phyloP scores from a whole-genome alignment of 2,888 invertebrate genomes.

The Calliopum simillimum region DNA sequence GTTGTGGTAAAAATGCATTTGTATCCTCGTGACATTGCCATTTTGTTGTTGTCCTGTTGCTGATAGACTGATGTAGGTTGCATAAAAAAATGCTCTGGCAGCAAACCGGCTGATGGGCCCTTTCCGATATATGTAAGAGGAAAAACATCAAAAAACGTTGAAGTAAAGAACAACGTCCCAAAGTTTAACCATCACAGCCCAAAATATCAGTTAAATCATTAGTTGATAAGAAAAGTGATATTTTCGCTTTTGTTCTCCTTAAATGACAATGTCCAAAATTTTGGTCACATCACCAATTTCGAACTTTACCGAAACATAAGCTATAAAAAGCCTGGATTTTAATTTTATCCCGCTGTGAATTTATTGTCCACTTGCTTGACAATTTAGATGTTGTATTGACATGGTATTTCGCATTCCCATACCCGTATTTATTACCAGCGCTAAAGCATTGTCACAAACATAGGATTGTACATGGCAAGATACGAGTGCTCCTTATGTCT shows the following conservation, averaged over 20 bases:
- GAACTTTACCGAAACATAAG: too few relatives aligned
- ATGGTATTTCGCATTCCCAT: slow-evolving; percentile 18
- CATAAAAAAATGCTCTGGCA: slow-evolving; percentile 13
- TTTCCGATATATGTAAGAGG: too few relatives aligned
- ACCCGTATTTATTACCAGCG: not conserved
- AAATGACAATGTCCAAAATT: too few relatives aligned
- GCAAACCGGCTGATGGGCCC: not conserved
- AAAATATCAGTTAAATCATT: too few relatives aligned
- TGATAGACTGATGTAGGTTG: not conserved
- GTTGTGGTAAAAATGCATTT: slow-evolving; percentile 20
- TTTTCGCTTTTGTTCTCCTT: too few relatives aligned
- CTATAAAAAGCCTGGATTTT: slow-evolving; percentile 17
- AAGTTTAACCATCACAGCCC: too few relatives aligned
- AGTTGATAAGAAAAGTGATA: too few relatives aligned
- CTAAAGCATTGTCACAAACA: not conserved
- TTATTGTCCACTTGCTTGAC: slow-evolving; percentile 31
- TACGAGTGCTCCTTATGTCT: not conserved
- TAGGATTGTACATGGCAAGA: too few relatives aligned
- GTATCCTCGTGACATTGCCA: too few relatives aligned
- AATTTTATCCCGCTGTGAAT: slow-evolving; percentile 26
- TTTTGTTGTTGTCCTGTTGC: not conserved
- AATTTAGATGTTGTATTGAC: slow-evolving; percentile 32
- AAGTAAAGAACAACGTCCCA: too few relatives aligned
- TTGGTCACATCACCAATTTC: not conserved
- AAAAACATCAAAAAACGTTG: too few relatives aligned